phyloP scores from a whole-genome alignment of 2,888 invertebrate genomes.

The Carpatolechia fugitivella region DNA sequence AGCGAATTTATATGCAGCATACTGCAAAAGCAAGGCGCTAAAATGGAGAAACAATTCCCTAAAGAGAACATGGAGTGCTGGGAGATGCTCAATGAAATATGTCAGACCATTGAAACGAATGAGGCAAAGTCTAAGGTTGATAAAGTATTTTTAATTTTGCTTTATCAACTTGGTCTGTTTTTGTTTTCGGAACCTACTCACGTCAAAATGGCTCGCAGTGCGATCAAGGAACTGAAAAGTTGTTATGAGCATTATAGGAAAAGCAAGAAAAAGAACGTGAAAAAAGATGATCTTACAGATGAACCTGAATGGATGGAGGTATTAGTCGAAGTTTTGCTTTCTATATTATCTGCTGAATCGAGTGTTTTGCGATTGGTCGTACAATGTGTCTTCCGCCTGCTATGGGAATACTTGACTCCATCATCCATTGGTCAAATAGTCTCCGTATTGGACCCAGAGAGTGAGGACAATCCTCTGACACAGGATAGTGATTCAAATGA shows the following conservation, averaged over 20 bases:
- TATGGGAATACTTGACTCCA: slow-evolving; percentile 85
- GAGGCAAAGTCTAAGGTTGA: slow-evolving; percentile 76
- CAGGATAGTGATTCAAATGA: slow-evolving; percentile 48
- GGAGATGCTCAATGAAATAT: slow-evolving; percentile 79
- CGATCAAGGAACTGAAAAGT: slow-evolving; percentile 84
- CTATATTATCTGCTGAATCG: slow-evolving; percentile 87
- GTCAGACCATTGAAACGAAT: slow-evolving; percentile 73
- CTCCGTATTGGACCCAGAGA: slow-evolving; percentile 84
- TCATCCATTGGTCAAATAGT: slow-evolving; percentile 85
- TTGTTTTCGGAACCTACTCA: slow-evolving; percentile 82
- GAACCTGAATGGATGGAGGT: slow-evolving; percentile 93
- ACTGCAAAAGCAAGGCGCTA: slow-evolving; percentile 69
- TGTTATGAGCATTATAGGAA: slow-evolving; percentile 82
- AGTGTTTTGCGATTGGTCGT: slow-evolving; percentile 86
- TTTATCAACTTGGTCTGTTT: slow-evolving; percentile 86
- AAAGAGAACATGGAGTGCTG: slow-evolving; percentile 80
- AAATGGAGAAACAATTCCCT: slow-evolving; percentile 78
- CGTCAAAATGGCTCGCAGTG: slow-evolving; percentile 82
- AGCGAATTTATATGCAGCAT: slow-evolving; percentile 79
- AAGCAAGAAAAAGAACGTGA: slow-evolving; percentile 56
- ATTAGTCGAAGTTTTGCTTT: slow-evolving; percentile 87
- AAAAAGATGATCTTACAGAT: slow-evolving; percentile 45
- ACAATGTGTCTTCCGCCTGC: slow-evolving; percentile 85
- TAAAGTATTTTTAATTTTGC: slow-evolving; percentile 84
- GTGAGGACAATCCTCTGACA: slow-evolving; percentile 82